Evolutionary conservation across 1,140 invertebrate species (phyloP).

Genomic region (Episyrphus balteatus): DNA sequence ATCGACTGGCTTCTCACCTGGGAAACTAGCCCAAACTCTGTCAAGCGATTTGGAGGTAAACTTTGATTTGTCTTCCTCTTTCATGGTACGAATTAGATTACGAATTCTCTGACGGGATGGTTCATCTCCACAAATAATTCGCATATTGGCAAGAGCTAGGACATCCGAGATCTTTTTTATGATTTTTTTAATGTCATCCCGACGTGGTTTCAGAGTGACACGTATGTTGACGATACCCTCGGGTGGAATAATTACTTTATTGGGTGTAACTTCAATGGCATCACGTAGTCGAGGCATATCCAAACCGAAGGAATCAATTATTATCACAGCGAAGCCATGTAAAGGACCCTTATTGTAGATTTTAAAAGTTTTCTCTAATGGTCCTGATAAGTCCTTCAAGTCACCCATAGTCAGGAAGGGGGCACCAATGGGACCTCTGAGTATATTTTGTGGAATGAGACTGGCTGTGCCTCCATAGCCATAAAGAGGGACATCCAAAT

Average conservation of each 20-base stretch:
- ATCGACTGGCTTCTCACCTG: conserved; percentile 16
- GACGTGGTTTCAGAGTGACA: conserved; percentile 23
- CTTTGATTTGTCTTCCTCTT: conserved; percentile 15
- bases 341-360: conserved; percentile 32
- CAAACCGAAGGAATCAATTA: conserved; percentile 24
- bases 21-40: conserved; percentile 20
- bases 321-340: conserved; percentile 23
- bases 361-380: conserved; percentile 19
- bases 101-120: conserved; percentile 31
- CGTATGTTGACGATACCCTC: conserved; percentile 14
- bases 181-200: conserved; percentile 33
- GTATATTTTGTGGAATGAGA: conserved; percentile 19
- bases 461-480: conserved; percentile 30
- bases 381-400: conserved; percentile 19
- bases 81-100: conserved; percentile 21
- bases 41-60: conserved; percentile 20
- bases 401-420: conserved; percentile 30
- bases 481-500: conserved; percentile 11
- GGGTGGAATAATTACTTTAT: conserved; percentile 18
- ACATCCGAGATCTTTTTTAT: conserved; percentile 23
- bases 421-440: conserved; percentile 25
- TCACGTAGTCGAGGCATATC: conserved; percentile 23
- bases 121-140: conserved; percentile 32
- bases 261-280: conserved; percentile 24
- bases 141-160: conserved; percentile 28